Base-by-base conservation (phyloP, 2,113 vertebrate species). In the Sinocyclocheilus anshuiensis region DNA sequence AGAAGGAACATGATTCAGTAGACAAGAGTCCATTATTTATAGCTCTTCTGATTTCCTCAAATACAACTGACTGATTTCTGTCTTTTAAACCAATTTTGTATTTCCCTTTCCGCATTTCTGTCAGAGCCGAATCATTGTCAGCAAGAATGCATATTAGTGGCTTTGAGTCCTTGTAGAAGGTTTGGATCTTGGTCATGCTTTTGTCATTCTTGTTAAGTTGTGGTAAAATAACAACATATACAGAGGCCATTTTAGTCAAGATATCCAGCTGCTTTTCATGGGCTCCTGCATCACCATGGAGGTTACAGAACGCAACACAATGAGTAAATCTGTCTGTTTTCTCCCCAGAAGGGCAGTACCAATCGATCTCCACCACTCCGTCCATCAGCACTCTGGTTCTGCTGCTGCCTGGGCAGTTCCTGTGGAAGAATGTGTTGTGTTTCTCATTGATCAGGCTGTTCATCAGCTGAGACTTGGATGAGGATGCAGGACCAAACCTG, bases 391-490 rank as follows among this genome's bases (percentile, higher is more conserved):
- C 69, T 72, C 69, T 72, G 33, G 9, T 72, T 72, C 33, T 72
- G 69, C 69, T 72, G 33, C 69, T 72, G 18, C 69, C 69, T 0
- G 36, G 69, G 69, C 77, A 61, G 77, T 61, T 24, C 57, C 91
- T 84, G 76, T 95, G 92, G 84, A 93, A 94, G 91, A 96, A 96
- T 0, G 90, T 88, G 77, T 91, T 84, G 50, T 94, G 69, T 72
- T 72, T 72, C 7, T 72, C 69, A 42, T 72, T 72, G 33, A 72
- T 72, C 33, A 72, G 36, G 92, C 92, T 74, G 39, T 94, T 96
- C 55, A 96, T 90, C 77, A 96, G 84, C 88, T 94, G 91, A 79
- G 95, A 96, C 88, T 96, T 96, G 69, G 95, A 96, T 63, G 84
- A 83, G 22, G 91, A 92, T 12, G 77, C 78, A 39, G 93, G 92